Conservation (phyloP, 2,888 invertebrate species). For the Dryobota labecula region DNA sequence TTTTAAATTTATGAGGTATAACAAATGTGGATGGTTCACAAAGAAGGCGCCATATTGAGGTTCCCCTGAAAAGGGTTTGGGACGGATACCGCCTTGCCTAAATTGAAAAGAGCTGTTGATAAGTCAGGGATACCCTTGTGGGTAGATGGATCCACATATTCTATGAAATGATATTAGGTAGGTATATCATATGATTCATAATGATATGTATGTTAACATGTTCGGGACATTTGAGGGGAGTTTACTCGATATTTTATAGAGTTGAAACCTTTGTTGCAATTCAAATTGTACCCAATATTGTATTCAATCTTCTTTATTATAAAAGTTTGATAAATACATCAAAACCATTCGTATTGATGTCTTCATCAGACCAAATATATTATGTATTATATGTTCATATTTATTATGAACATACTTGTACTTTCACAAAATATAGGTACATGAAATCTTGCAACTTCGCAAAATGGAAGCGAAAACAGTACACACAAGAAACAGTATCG, state of each 20-base stretch:
- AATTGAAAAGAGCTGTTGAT: constrained; percentile 63
- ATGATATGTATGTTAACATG: constrained; percentile 33
- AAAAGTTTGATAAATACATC: constrained; percentile 4
- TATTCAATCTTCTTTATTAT: constrained; percentile 4
- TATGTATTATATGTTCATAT: not conserved
- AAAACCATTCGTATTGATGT: not conserved
- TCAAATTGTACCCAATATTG: not conserved
- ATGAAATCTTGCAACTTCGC: not conserved
- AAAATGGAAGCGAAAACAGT: not conserved
- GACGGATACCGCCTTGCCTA: constrained; percentile 47
- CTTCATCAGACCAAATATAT: constrained; percentile 3
- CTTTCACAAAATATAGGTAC: no score
- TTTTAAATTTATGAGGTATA: constrained; percentile 58
- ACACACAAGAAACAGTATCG: not conserved
- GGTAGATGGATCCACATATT: constrained; percentile 35
- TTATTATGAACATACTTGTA: no score
- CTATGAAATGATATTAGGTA: constrained; percentile 33
- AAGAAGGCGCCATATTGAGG: constrained; percentile 62
- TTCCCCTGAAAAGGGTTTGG: constrained; percentile 60
- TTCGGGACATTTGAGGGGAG: constrained; percentile 4
- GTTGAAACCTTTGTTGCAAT: not conserved
- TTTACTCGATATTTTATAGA: constrained; percentile 6
- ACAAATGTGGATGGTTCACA: constrained; percentile 60
- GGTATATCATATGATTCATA: constrained; percentile 25
- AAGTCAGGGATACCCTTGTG: constrained; percentile 54